Conservation (phyloP, 1,140 invertebrate genomes). For the Drosophila pectinifera region DNA sequence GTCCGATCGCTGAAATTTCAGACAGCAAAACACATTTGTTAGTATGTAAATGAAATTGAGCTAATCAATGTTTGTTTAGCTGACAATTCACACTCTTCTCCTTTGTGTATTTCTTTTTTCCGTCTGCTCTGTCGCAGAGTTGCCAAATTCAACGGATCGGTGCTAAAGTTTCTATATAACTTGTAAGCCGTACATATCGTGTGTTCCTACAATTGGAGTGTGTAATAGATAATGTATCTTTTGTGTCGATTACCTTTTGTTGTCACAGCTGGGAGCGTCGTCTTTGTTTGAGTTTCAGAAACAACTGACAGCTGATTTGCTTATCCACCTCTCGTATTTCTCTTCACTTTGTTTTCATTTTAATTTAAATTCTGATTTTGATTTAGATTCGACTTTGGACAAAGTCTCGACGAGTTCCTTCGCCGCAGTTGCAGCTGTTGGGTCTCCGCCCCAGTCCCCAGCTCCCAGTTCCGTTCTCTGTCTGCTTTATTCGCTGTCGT, state of each 20-base stretch:
- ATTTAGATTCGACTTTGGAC: slow-evolving; percentile 14
- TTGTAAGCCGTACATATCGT: slow-evolving; percentile 1
- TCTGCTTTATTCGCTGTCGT: slow-evolving; percentile 36
- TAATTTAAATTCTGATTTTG: slow-evolving; percentile 30
- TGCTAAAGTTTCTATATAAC: slow-evolving; percentile 6
- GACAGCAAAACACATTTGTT: slow-evolving; percentile 24
- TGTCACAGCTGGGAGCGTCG: slow-evolving; percentile 8
- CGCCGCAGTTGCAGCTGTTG: slow-evolving; percentile 30
- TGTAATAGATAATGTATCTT: slow-evolving; percentile 9
- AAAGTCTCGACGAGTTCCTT: slow-evolving; percentile 14
- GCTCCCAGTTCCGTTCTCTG: slow-evolving; percentile 22
- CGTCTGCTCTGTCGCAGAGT: not conserved
- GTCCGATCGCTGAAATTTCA: slow-evolving; percentile 13
- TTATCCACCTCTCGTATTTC: not conserved
- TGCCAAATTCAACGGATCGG: slow-evolving; percentile 44
- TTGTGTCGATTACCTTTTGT: slow-evolving; percentile 35
- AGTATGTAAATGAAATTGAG: slow-evolving; percentile 39
- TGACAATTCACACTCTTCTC: slow-evolving; percentile 28
- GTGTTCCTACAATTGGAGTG: not conserved
- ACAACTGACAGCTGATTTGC: slow-evolving; percentile 35
- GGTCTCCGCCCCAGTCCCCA: not conserved
- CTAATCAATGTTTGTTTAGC: slow-evolving; percentile 42
- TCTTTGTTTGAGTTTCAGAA: slow-evolving; percentile 13
- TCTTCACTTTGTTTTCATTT: slow-evolving; percentile 31
- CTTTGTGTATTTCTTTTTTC: slow-evolving; percentile 4